Base-by-base conservation (phyloP, 2,113 vertebrate species). In the Papio anubis region DNA sequence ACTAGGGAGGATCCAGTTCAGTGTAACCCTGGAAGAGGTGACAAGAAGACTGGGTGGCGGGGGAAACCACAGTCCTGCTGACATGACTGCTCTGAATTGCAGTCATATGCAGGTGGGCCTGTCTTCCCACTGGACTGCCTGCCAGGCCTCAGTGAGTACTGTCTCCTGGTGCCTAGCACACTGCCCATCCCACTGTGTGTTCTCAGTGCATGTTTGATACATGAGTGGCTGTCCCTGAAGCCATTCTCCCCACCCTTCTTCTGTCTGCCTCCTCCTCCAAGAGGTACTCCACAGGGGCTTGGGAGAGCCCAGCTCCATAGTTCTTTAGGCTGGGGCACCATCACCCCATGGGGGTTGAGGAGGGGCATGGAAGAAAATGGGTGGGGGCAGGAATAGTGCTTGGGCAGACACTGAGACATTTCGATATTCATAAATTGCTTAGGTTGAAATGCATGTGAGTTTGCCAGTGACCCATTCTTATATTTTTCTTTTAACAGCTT, bases 401-500 rank as follows among this genome's bases (percentile, higher is more conserved):
- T 80, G 40, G 48, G 38, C 48, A 83, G 84, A 48, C 12, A 2
- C 43, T 48, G 45, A 68, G 92, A 52, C 50, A 27, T 90, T 88
- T 61, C 50, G 72, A 93, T 81, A 55, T 59, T 92, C 79, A 40
- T 80, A 50, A 88, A 30, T n/a, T 61, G 90, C 50, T 95, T 43
- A 20, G 66, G 85, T 57, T 64, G 72, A 96, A 61, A 79, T 68
- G 90, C 57, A 27, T 75, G 80, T 80, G 93, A 78, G 50, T 92
- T 92, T 85, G 87, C 70, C 87, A 76, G 5, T 93, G 95, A 92
- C 45, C 9, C 12, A 2, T 91, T 96, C 64, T 40, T 83, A 66
- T 73, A 61, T 93, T 95, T 96, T 93, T 73, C 88, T 90, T 94
- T 94, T 64, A 90, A 75, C 90, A 88, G 83, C 38, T 1, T 91